Percentiles rank a stretch among this genome's conserved stretches.
phyloP scores from a whole-genome alignment of 2,113 vertebrate species.

The Burhinus oedicnemus region DNA sequence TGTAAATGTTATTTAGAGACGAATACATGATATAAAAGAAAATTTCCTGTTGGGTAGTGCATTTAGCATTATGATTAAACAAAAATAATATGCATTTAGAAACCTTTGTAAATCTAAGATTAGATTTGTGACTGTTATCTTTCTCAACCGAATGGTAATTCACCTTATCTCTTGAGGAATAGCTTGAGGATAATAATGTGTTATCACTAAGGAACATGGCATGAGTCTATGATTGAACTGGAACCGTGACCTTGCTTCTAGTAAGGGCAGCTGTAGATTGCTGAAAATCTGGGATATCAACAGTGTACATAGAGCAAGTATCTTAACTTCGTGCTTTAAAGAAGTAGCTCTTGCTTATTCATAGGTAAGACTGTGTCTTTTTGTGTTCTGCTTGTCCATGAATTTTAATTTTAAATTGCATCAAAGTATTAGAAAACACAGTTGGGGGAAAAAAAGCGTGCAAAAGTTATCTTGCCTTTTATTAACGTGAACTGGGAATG shows the following conservation, averaged over 20 bases:
- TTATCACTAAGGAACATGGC: background rate
- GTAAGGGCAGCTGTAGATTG: background rate
- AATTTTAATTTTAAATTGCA: background rate
- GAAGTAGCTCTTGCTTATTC: background rate
- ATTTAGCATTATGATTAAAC: background rate
- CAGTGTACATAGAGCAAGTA: background rate
- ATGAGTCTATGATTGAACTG: background rate
- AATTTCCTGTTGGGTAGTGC: background rate
- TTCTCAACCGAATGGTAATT: background rate
- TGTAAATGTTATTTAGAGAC: background rate
- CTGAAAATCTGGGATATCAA: background rate
- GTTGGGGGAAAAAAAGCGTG: background rate
- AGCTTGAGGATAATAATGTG: background rate
- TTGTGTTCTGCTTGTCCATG: background rate
- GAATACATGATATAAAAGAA: background rate
- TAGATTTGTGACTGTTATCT: background rate
- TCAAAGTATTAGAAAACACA: background rate
- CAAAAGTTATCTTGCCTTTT: background rate
- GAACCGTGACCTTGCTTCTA: background rate
- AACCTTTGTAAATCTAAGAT: background rate
- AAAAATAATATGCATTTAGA: background rate
- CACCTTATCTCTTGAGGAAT: background rate
- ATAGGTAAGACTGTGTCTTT: background rate
- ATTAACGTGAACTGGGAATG: background rate
- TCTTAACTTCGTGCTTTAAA: background rate